Conservation (phyloP, 1,140 invertebrate genomes). For the Notospermus geniculatus region DNA sequence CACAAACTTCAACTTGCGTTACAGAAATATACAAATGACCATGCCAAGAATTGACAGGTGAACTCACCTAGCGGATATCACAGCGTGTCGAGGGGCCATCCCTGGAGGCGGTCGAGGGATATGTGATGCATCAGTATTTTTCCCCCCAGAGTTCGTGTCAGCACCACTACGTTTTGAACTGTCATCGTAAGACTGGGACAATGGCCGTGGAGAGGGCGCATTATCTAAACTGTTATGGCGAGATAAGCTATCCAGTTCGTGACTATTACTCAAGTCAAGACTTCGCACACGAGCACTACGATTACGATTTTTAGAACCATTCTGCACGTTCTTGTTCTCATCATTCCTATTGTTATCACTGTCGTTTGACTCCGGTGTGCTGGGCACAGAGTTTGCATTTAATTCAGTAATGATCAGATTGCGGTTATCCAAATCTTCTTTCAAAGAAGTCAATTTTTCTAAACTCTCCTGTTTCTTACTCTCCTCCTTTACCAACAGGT, state of each 20-base stretch:
- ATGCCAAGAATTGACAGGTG: no score
- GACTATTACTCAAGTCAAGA: background rate
- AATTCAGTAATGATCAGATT: constrained; percentile 1
- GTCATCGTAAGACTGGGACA: background rate
- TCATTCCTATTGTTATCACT: background rate
- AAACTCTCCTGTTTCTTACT: background rate
- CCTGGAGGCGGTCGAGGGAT: constrained; percentile 1
- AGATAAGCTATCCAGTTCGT: constrained; percentile 1
- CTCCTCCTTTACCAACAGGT: background rate
- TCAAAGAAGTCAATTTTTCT: background rate
- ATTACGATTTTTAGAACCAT: background rate
- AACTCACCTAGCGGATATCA: constrained; percentile 1
- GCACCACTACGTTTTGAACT: constrained; percentile 6
- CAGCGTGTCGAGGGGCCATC: constrained; percentile 3
- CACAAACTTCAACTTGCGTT: no score
- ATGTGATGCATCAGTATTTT: constrained; percentile 2
- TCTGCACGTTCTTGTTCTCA: constrained; percentile 7
- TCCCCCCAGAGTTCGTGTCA: background rate
- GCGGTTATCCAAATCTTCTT: constrained; percentile 4
- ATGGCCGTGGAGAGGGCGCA: background rate
- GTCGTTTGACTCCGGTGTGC: background rate
- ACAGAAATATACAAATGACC: no score
- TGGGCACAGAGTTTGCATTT: background rate
- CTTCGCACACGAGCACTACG: background rate
- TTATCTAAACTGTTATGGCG: constrained; percentile 9